A percentile compares a stretch with the other conserved stretches of the same genome.
Conservation (phyloP, 2,888 invertebrate genomes). For the Eudasyphora cyanicolor region DNA sequence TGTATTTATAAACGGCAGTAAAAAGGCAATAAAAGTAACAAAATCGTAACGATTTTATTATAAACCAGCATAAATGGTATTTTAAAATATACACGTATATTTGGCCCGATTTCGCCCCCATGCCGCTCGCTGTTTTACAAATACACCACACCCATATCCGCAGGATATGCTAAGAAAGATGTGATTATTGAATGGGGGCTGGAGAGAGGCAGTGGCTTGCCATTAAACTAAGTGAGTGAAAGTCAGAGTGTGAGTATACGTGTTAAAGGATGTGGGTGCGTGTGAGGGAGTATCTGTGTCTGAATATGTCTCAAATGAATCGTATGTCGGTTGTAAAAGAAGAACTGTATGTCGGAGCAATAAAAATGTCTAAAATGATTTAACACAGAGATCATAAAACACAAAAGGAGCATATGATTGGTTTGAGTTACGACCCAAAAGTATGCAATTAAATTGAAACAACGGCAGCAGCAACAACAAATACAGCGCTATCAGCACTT, state of each 20-base stretch:
- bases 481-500: background rate
- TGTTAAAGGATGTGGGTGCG: background rate
- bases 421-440: conserved; percentile 25
- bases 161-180: background rate
- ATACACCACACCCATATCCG: background rate
- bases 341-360: conserved; percentile 5
- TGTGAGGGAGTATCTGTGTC: background rate
- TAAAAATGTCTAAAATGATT: conserved; percentile 47
- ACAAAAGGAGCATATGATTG: conserved; percentile 28
- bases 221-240: too few species aligned
- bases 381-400: conserved; percentile 41
- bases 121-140: background rate
- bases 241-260: background rate
- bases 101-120: background rate
- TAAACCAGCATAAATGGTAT: conserved; percentile 15
- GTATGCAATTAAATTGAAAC: conserved; percentile 30
- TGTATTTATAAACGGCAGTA: background rate
- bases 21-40: conserved; percentile 31
- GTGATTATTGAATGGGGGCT: background rate
- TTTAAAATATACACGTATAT: conserved; percentile 27
- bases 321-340: conserved; percentile 10
- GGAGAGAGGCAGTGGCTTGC: too few species aligned
- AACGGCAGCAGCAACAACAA: background rate
- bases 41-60: conserved; percentile 38
- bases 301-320: conserved; percentile 10